Evolutionary conservation across 1,140 invertebrate species (phyloP).

Genomic region (Conopomorpha cramerella): DNA sequence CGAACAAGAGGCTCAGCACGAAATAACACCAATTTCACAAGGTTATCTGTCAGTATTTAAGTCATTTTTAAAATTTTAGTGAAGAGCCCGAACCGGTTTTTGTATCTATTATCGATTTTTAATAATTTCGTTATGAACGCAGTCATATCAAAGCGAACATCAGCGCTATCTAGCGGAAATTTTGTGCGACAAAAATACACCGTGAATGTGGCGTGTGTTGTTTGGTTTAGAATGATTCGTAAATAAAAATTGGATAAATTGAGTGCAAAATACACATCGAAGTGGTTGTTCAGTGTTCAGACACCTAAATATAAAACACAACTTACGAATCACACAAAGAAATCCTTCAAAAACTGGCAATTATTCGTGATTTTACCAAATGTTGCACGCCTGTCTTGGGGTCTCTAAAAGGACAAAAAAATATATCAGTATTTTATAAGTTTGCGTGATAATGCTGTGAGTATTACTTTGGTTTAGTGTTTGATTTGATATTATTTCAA

Average conservation of each 20-base stretch:
- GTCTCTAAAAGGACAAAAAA: slow-evolving; percentile 55
- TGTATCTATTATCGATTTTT: too few relatives aligned
- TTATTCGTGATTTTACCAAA: slow-evolving; percentile 53
- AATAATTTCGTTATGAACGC: too few relatives aligned
- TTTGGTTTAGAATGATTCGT: slow-evolving; percentile 57
- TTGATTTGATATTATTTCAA: background rate
- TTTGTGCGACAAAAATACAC: slow-evolving; percentile 45
- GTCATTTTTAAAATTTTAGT: too few relatives aligned
- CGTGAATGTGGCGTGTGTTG: slow-evolving; percentile 63
- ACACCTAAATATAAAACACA: too few relatives aligned
- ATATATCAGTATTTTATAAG: slow-evolving; percentile 56
- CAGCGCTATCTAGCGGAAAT: slow-evolving; percentile 39
- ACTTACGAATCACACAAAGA: too few relatives aligned
- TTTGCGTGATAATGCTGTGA: slow-evolving; percentile 57
- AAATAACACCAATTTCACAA: too few relatives aligned
- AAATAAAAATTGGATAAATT: slow-evolving; percentile 55
- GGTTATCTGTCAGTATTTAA: too few relatives aligned
- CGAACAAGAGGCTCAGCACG: too few relatives aligned
- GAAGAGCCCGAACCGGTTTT: too few relatives aligned
- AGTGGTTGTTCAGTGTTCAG: slow-evolving; percentile 32
- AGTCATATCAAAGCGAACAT: too few relatives aligned
- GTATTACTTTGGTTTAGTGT: slow-evolving; percentile 27
- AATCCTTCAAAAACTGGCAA: too few relatives aligned
- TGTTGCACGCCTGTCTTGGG: slow-evolving; percentile 58
- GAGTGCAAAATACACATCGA: slow-evolving; percentile 28